These are phyloP conservation scores for Pristiophorus japonicus DNA, from an alignment of 2,113 vertebrate species.

Conservation along the genomic window DNA sequence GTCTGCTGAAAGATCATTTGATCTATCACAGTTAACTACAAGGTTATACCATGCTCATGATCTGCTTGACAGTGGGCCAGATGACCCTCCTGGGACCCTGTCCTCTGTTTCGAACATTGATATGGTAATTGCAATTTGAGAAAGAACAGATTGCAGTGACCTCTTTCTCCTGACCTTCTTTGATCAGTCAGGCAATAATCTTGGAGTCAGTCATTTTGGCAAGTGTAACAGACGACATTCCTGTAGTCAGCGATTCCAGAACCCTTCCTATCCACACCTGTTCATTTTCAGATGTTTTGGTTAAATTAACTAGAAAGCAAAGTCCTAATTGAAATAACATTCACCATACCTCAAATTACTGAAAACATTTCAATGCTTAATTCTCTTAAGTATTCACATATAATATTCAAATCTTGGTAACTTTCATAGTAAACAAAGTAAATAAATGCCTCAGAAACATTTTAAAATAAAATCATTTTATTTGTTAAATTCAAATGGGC, in stretches of 20 bases:
- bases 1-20: neutral
- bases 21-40: slow-evolving; percentile 29
- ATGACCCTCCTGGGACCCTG: slow-evolving; percentile 28
- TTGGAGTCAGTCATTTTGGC: slow-evolving; percentile 30
- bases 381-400: neutral
- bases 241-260: slow-evolving; percentile 2
- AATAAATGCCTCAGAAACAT: neutral
- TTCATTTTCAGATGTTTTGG: slow-evolving; percentile 35
- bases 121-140: slow-evolving; percentile 30
- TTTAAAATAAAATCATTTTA: neutral
- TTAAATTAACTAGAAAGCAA: slow-evolving; percentile 31
- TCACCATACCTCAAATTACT: neutral
- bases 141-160: slow-evolving; percentile 28
- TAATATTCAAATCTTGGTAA: slow-evolving; percentile 2
- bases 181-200: slow-evolving; percentile 28
- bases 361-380: slow-evolving; percentile 10
- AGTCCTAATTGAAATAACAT: slow-evolving; percentile 34
- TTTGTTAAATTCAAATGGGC: neutral
- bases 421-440: neutral
- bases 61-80: neutral
- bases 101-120: slow-evolving; percentile 26
- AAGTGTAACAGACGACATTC: slow-evolving; percentile 25
- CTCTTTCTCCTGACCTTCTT: slow-evolving; percentile 25
- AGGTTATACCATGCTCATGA: neutral
- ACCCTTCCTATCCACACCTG: slow-evolving; percentile 26